These are phyloP conservation scores for Danaus chrysippus DNA, from an alignment of 2,888 invertebrate species.

Conservation along the genomic window DNA sequence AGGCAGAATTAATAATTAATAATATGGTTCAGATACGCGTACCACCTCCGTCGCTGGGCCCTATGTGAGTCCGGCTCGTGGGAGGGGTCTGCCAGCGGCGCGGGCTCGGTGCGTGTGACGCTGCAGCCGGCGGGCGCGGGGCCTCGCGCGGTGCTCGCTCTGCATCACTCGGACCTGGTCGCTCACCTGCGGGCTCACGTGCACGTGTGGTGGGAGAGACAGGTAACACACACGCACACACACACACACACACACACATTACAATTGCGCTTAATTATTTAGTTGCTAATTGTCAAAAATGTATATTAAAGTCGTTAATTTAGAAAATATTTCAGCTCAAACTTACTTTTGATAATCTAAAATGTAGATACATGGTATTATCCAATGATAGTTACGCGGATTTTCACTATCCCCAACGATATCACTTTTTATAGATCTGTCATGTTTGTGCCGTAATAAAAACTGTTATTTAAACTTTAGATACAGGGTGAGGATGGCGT, in stretches of 20 bases:
- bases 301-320: too few relatives aligned
- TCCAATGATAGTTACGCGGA: too few relatives aligned
- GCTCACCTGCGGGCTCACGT: conserved; percentile 96
- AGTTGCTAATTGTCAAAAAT: too few relatives aligned
- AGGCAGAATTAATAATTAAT: background rate
- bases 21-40: conserved; percentile 83
- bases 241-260: conserved; percentile 61
- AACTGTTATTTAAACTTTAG: conserved; percentile 37
- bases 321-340: too few relatives aligned
- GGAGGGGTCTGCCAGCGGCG: conserved; percentile 79
- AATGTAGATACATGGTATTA: too few relatives aligned
- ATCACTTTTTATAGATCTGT: too few relatives aligned
- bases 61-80: conserved; percentile 90
- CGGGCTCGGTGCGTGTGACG: conserved; percentile 82
- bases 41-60: conserved; percentile 93
- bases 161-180: conserved; percentile 92
- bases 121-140: conserved; percentile 94
- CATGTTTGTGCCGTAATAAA: background rate
- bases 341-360: too few relatives aligned
- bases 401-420: too few relatives aligned
- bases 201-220: conserved; percentile 95
- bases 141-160: conserved; percentile 89
- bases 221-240: conserved; percentile 42
- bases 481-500: conserved; percentile 74
- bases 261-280: background rate